Conservation (phyloP, 30 jellyfish, hydroid and myxozoan genomes). For the Catostylus mosaicus region DNA sequence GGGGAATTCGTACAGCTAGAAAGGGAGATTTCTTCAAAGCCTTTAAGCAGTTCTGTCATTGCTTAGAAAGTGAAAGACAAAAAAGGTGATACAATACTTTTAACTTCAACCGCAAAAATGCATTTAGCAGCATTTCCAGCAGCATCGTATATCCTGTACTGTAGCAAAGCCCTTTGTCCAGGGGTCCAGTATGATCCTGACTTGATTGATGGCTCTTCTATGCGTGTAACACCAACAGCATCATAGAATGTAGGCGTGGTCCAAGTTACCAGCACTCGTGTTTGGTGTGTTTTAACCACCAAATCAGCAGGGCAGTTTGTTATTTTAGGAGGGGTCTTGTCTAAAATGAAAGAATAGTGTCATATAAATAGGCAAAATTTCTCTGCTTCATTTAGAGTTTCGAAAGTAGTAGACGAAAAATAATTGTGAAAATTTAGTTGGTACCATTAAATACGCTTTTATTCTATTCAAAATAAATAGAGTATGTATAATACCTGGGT, state of each 20-base stretch:
- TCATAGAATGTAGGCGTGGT: constrained; percentile 84
- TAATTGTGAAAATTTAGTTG: too few relatives aligned
- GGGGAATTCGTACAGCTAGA: too few relatives aligned
- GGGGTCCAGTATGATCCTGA: constrained; percentile 78
- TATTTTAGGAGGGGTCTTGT: constrained; percentile 82
- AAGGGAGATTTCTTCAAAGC: too few relatives aligned
- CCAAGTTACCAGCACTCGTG: constrained; percentile 67
- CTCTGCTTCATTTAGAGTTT: too few relatives aligned
- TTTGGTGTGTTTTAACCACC: constrained; percentile 2
- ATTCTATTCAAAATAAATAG: too few relatives aligned
- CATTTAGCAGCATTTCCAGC: constrained; percentile 91
- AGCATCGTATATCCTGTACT: constrained; percentile 80
- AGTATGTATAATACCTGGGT: too few relatives aligned
- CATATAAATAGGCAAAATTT: too few relatives aligned
- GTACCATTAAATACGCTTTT: too few relatives aligned
- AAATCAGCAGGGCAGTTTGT: constrained; percentile 86
- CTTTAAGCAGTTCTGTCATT: too few relatives aligned
- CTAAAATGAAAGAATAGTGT: not conserved
- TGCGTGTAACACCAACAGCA: constrained; percentile 85
- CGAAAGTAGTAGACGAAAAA: too few relatives aligned
- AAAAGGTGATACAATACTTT: constrained; percentile 71
- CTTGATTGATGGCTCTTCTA: constrained; percentile 55
- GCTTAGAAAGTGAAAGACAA: too few relatives aligned
- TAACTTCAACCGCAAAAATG: constrained; percentile 75
- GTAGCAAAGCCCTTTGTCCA: constrained; percentile 72